Conservation (phyloP, 2,888 invertebrate genomes). For the Drosophila hamatofila region DNA sequence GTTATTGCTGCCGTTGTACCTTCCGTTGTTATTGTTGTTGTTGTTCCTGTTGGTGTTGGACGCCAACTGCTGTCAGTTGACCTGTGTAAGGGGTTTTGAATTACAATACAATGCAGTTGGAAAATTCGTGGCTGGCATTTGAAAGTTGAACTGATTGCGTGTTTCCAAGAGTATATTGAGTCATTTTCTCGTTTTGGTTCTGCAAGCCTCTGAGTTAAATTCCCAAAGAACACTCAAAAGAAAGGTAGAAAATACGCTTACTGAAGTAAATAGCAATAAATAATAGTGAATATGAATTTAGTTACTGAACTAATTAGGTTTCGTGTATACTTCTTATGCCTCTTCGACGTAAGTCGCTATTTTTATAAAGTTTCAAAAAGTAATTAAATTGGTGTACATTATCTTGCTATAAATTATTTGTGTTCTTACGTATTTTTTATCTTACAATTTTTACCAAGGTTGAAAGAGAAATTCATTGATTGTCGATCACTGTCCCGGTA, state of each 20-base stretch:
- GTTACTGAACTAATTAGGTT: not conserved
- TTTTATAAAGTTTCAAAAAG: not conserved
- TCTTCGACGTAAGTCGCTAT: no score
- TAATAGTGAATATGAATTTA: not conserved
- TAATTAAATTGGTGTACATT: no score
- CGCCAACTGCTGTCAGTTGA: conserved; percentile 64
- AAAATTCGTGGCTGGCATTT: conserved; percentile 41
- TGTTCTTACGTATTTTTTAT: no score
- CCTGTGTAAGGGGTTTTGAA: conserved; percentile 59
- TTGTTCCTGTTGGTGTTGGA: conserved; percentile 19
- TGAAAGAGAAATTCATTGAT: no score
- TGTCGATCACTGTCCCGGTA: no score
- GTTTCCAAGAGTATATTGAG: conserved; percentile 35
- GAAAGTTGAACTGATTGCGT: conserved; percentile 56
- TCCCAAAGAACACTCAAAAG: not conserved
- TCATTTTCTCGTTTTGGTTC: conserved; percentile 23
- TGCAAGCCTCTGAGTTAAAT: not conserved
- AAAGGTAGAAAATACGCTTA: no score
- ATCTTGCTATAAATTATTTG: no score
- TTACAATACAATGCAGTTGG: conserved; percentile 54
- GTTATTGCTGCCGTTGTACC: conserved; percentile 49
- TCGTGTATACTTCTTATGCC: not conserved
- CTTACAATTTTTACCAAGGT: no score
- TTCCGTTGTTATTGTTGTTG: conserved; percentile 2
- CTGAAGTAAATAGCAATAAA: not conserved